Conservation (phyloP, 2,797 vertebrate species). For the Macropus fuliginosus region DNA sequence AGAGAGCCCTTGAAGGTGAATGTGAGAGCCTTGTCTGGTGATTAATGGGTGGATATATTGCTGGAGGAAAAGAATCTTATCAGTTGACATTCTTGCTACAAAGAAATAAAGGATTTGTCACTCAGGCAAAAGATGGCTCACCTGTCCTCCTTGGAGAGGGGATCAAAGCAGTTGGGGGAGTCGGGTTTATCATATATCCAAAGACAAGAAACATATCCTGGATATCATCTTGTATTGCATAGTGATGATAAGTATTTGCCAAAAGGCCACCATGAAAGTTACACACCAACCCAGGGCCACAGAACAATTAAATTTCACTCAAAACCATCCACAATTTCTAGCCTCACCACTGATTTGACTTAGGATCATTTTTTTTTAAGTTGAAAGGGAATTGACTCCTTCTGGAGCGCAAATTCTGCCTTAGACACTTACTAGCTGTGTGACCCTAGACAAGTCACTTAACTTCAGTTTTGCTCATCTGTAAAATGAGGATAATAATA, state of each 20-base stretch:
- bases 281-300: neutral
- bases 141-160: neutral
- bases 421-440: neutral
- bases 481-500: neutral
- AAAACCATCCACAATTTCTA: neutral
- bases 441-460: neutral
- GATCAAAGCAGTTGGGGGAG: neutral
- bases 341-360: neutral
- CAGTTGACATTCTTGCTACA: neutral
- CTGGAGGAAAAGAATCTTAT: neutral
- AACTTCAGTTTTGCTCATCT: neutral
- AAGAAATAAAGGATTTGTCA: neutral
- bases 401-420: neutral
- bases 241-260: neutral
- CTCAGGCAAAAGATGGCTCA: neutral
- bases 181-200: neutral
- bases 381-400: neutral
- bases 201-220: neutral
- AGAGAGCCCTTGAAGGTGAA: neutral
- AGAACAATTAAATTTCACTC: neutral
- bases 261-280: neutral
- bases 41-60: neutral
- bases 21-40: neutral
- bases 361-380: neutral
- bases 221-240: too few relatives aligned